Conservation (phyloP, 1,140 invertebrate species). For the Homalodisca vitripennis region DNA sequence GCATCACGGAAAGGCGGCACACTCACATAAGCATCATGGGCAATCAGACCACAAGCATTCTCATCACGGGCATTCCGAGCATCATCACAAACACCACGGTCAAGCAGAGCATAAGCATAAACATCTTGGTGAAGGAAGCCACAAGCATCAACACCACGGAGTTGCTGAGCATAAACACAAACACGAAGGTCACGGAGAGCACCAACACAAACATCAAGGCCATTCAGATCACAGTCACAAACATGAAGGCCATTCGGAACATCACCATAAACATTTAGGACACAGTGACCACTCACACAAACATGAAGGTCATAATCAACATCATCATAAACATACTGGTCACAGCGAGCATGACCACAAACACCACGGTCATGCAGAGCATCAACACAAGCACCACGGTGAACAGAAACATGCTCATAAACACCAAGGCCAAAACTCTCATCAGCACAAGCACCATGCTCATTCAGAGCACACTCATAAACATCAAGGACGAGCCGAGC, state of each 20-base stretch:
- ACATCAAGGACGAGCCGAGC: conserved; percentile 7
- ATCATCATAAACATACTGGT: conserved; percentile 16
- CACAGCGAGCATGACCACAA: not conserved
- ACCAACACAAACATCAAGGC: conserved; percentile 13
- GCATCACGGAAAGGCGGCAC: conserved; percentile 25
- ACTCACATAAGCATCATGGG: conserved; percentile 22
- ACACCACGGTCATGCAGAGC: conserved; percentile 11
- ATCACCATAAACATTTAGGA: conserved; percentile 18
- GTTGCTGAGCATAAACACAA: conserved; percentile 20
- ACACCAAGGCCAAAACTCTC: not conserved
- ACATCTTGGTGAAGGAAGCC: conserved; percentile 16
- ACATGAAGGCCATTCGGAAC: conserved; percentile 4
- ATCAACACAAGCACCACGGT: conserved; percentile 13
- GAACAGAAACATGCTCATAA: conserved; percentile 5
- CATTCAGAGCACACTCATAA: conserved; percentile 2
- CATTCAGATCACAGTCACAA: conserved; percentile 4
- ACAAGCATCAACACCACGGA: conserved; percentile 19
- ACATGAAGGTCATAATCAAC: conserved; percentile 15
- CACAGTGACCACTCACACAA: conserved; percentile 9
- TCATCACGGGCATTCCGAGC: not conserved
- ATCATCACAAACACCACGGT: conserved; percentile 15
- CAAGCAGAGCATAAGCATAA: conserved; percentile 20
- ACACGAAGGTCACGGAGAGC: not conserved
- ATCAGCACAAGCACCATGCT: conserved; percentile 7
- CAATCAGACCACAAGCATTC: conserved; percentile 19